Base-by-base conservation (phyloP, 2,888 invertebrate genomes). In the Loripinus fragilis region DNA sequence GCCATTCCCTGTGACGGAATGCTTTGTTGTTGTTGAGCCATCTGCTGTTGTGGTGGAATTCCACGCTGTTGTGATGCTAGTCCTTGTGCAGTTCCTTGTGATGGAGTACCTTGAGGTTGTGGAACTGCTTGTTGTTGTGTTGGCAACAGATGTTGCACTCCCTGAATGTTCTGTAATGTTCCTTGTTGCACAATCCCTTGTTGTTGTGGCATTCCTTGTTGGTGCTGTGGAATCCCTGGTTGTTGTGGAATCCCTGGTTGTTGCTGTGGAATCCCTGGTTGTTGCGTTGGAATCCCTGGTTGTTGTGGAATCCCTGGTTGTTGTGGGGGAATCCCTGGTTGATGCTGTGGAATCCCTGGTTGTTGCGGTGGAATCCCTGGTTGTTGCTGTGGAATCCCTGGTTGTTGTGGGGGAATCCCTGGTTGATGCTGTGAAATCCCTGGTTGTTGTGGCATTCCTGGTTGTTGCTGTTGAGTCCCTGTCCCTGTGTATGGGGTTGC, bases 221-320 rank as follows among this genome's bases (percentile, higher is more conserved):
- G 65, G 7, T 65, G 65, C 23, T 65, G 65, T 38, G 65, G 65
- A 23, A 65, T 33, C 35, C 41, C 23, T 30, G 30, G 65, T 60
- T 60, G 60, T 60, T 12, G 60, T 38, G 38, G 35, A 23, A 30
- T 25, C 55, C 41, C 71, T 66, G n/a, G 71, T 41, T 45, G 60
- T 15, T 38, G 64, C 48, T n/a, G 50, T n/a, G n/a, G n/a, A n/a
- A n/a, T n/a, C n/a, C n/a, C 23, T 38, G 5, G 38, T 12, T 8
- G 12, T 38, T 38, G 5, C 50, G 52, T 78, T 42, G 68, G 65
- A 60, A 70, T 41, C n/a, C 73, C 75, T 50, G 79, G 78, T 12
- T 50, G n/a, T 64, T 72, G 72, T 38, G 52, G 67, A 33, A 42
- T 25, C 35, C 8, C 10, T 35, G 7, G 60, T 28, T 52, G 65